phyloP scores from a whole-genome alignment of 2,797 vertebrate species.

The Myotis myotis region DNA sequence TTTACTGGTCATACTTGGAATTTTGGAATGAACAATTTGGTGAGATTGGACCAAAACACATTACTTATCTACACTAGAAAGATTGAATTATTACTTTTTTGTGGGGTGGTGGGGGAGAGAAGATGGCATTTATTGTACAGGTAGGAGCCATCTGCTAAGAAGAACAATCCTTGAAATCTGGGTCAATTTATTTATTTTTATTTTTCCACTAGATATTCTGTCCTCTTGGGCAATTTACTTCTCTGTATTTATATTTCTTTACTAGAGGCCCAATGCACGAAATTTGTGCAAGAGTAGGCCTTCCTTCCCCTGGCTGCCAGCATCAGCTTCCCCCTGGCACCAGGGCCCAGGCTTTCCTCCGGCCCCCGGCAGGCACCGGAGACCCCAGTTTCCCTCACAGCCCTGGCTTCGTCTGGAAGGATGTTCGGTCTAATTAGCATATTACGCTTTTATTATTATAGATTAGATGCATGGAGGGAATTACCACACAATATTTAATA shows the following conservation, averaged over 20 bases:
- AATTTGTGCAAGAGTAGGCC: too few relatives aligned
- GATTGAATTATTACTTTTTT: neutral
- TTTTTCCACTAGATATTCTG: neutral
- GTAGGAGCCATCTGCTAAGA: neutral
- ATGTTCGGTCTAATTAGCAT: too few relatives aligned
- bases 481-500: neutral
- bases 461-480: neutral
- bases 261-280: neutral
- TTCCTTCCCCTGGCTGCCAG: too few relatives aligned
- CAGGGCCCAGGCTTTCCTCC: too few relatives aligned
- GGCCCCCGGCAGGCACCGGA: too few relatives aligned
- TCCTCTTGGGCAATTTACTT: slow-evolving; percentile 1
- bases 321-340: too few relatives aligned
- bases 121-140: neutral
- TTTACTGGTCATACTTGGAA: neutral
- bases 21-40: neutral
- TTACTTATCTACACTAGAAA: neutral
- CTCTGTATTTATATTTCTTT: slow-evolving; percentile 39
- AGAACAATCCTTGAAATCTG: slow-evolving; percentile 16
- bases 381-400: too few relatives aligned
- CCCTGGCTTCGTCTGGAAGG: too few relatives aligned
- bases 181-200: slow-evolving; percentile 19
- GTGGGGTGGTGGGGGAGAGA: accelerated
- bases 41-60: neutral
- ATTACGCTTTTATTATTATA: too few relatives aligned